These are phyloP conservation scores for Odocoileus virginianus DNA, from an alignment of 2,113 vertebrate genomes.

Conservation along the genomic window DNA sequence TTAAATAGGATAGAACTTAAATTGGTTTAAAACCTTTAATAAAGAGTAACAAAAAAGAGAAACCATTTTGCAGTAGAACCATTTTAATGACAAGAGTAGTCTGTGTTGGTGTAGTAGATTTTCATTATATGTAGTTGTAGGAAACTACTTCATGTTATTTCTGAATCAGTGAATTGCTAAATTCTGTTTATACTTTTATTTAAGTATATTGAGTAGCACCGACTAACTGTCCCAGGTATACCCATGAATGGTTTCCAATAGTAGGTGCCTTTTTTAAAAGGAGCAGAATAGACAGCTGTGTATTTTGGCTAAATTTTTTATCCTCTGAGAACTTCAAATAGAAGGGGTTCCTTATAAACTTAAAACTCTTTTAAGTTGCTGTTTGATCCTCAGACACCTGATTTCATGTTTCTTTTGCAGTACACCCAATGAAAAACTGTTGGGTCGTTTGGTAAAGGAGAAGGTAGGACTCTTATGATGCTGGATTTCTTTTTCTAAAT, in stretches of 20 bases:
- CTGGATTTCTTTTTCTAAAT: conserved; percentile 29
- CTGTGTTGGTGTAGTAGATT: background rate
- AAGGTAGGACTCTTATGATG: conserved; percentile 85
- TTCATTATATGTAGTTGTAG: background rate
- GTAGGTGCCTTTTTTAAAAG: background rate
- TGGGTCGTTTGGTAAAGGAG: conserved; percentile 96
- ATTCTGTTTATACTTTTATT: background rate
- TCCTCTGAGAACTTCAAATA: conserved; percentile 10
- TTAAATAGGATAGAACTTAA: background rate
- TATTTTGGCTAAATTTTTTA: conserved; percentile 1
- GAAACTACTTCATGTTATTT: conserved; percentile 12
- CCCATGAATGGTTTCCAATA: background rate
- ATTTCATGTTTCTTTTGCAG: conserved; percentile 78
- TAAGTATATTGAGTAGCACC: background rate
- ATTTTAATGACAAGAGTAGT: background rate
- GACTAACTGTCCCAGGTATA: background rate
- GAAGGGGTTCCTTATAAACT: background rate
- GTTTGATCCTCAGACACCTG: conserved; percentile 7
- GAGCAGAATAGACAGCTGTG: background rate
- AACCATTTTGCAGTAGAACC: background rate
- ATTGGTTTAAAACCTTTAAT: conserved; percentile 4
- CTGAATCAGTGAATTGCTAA: background rate
- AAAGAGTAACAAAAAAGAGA: background rate
- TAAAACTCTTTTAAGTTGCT: background rate
- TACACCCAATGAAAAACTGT: conserved; percentile 97